A percentile compares a stretch with the other conserved stretches of the same genome.
Conservation (phyloP, 2,888 invertebrate genomes). For the Parascotia fuliginaria region DNA sequence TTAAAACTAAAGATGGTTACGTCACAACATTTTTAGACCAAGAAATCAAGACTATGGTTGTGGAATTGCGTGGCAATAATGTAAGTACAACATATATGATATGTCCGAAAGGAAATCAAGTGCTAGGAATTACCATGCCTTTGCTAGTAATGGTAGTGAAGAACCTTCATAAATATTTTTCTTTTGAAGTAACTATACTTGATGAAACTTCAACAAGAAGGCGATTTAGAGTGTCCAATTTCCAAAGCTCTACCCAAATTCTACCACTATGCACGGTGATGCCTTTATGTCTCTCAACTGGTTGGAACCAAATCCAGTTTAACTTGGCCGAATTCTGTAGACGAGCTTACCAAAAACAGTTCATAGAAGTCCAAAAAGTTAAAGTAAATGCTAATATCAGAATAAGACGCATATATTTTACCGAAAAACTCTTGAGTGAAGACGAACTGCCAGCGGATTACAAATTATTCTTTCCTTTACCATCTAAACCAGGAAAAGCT, state of each 20-base stretch:
- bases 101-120: conserved; percentile 95
- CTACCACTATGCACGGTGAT: conserved; percentile 96
- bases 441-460: conserved; percentile 96
- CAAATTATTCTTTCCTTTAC: conserved; percentile 92
- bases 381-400: conserved; percentile 99
- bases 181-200: conserved; percentile 93
- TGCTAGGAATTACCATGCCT: conserved; percentile 96
- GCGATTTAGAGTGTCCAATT: conserved; percentile 97
- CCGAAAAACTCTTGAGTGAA: conserved; percentile 94
- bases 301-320: conserved; percentile 97
- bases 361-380: conserved; percentile 94
- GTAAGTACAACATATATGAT: conserved; percentile 98
- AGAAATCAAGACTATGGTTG: conserved; percentile 97
- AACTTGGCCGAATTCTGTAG: conserved; percentile 98
- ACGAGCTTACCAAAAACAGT: conserved; percentile 97
- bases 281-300: conserved; percentile 97
- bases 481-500: too few relatives aligned
- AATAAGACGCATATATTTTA: conserved; percentile 96
- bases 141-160: conserved; percentile 98
- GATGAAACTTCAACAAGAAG: conserved; percentile 97
- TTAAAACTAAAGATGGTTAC: conserved; percentile 94
- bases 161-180: conserved; percentile 98
- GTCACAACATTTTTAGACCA: conserved; percentile 97
- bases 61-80: conserved; percentile 98
- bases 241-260: conserved; percentile 91